Conservation (phyloP, 1,140 invertebrate genomes). For the Bradysia coprophila region DNA sequence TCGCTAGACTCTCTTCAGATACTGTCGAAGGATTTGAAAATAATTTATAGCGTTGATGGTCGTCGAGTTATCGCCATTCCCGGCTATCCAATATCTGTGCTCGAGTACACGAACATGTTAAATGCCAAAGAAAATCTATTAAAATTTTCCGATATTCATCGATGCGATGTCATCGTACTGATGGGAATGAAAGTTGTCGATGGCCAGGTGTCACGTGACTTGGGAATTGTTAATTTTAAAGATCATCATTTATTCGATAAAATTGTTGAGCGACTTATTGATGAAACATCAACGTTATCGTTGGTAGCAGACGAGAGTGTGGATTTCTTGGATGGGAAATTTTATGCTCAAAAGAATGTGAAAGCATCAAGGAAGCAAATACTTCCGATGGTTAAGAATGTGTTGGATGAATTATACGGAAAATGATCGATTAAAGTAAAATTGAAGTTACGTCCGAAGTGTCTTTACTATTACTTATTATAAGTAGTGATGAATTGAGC, state of each 20-base stretch:
- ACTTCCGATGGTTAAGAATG: conserved; percentile 32
- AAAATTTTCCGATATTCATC: conserved; percentile 24
- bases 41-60: no score
- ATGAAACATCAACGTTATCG: conserved; percentile 7
- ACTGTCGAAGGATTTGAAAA: conserved; percentile 45
- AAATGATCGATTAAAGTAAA: no score
- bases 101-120: conserved; percentile 28
- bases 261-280: conserved; percentile 10
- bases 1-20: conserved; percentile 31
- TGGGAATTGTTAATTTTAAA: conserved; percentile 26
- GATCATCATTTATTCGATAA: conserved; percentile 7
- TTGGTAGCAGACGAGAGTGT: conserved; percentile 8
- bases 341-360: conserved; percentile 31
- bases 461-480: no score
- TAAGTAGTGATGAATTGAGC: no score
- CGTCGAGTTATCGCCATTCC: no score
- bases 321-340: conserved; percentile 15
- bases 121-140: conserved; percentile 23
- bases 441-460: no score
- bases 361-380: conserved; percentile 39
- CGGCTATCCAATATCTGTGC: conserved; percentile 32
- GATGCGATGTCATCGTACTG: conserved; percentile 23
- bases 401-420: conserved; percentile 15
- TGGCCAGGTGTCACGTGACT: conserved; percentile 25
- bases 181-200: conserved; percentile 30